Base-by-base conservation (phyloP, 2,113 vertebrate species). In the Channa maculata region DNA sequence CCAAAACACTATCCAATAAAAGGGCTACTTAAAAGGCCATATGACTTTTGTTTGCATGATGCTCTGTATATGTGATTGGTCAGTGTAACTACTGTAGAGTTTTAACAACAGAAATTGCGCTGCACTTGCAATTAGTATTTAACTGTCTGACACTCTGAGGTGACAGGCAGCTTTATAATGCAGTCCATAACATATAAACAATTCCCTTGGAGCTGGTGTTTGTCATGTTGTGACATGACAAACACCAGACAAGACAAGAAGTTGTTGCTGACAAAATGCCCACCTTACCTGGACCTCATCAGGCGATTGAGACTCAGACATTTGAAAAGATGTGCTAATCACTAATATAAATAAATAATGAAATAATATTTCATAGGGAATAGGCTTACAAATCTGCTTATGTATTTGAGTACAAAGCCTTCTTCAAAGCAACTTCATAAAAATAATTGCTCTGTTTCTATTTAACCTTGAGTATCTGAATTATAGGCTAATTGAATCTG, bases 231-330 rank as follows among this genome's bases (percentile, higher is more conserved):
- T 45, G 73, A 77, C 6, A 49, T 82, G 51, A 24, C 24, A 24
- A 24, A 24, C n/a, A n/a, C n/a, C n/a, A n/a, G n/a, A n/a, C n/a
- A n/a, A n/a, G n/a, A n/a, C 51, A 36, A 74, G 64, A 69, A 77
- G 64, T 74, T 83, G 83, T 59, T 76, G 83, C 64, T 74, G 83
- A 87, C 85, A 85, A 52, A 45, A 8, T 79, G 77, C 76, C 84
- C 69, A 74, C 71, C 59, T 83, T 85, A 79, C 75, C 82, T 87
- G 77, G 77, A 52, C 10, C 10, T 15, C 61, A 71, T 70, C 74
- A 71, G 65, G 49, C 77, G 72, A 76, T 79, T 14, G 2, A 59
- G 45, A 44, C 57, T 74, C 43, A 65, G 39, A 52, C 51, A 46
- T 50, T 68, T 45, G n/a, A 62, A 52, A n/a, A n/a, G n/a, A n/a